Evolutionary conservation across 2,797 vertebrate genomes (phyloP), one percentile per base, ranked within the genome.

Genomic region (Pagetopsis macropterus): DNA sequence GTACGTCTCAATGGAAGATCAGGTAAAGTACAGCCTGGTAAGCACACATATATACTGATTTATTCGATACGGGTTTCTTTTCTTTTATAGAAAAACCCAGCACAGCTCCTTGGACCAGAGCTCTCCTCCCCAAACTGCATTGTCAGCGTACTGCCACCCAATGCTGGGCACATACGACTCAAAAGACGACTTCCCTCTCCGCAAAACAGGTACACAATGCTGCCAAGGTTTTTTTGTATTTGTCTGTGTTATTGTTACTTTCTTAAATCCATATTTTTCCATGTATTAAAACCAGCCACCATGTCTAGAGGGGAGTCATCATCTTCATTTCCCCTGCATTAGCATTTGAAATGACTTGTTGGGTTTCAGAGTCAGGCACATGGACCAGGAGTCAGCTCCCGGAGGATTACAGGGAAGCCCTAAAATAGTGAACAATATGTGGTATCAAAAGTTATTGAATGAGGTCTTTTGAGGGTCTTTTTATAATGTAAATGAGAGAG

Each of bases 31-130:
- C 37, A 51, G 43, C 41, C 51, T 27, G 14, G 19, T 33, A 68
- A 56, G n/a, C 27, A 33, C n/a, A 54, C 51, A 19, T 37, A 19
- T 55, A 31, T 3, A 10, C 0, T 59, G 33, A 27, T 49, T 4
- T 40, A 37, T 77, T 67, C 54, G 37, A 68, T 37, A 2, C 10
- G 13, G 51, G 2, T 3, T 1, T 52, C 14, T 48, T 17, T 7
- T 16, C 41, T 8, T 45, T 49, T 85, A 68, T 87, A 99, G 98
- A 94, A 99, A 98, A 92, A 99, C 97, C 4, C 98, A 99, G 87
- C 98, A 99, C 92, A 98, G 98, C 91, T 99, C 98, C 51, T 90
- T 99, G 91, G 98, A 99, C 91, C 97, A 99, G 96, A 98, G 97
- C 87, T 98, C 97, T 63, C 97, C 98, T 4, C 98, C 98, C 9